A percentile compares a stretch with the other conserved stretches of the same genome.
Conservation (phyloP, 1,140 invertebrate genomes). For the Artemia franciscana region DNA sequence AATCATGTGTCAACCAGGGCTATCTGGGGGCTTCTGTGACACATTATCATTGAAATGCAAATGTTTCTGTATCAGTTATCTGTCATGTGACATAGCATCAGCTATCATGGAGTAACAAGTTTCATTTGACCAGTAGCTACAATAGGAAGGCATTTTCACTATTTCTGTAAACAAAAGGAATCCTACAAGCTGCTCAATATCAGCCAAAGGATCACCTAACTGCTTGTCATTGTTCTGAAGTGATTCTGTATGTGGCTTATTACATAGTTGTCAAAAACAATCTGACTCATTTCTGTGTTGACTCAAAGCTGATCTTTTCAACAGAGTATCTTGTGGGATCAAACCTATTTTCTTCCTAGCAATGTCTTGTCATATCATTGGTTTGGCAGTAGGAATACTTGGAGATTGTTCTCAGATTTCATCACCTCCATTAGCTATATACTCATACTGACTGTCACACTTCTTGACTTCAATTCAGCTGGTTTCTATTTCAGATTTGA, state of each 20-base stretch:
- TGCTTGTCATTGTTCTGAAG: not conserved
- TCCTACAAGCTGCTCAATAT: not conserved
- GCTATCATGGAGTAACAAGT: not conserved
- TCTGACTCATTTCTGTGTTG: not conserved
- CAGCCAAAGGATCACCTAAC: not conserved
- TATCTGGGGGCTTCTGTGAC: not conserved
- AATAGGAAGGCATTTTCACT: not conserved
- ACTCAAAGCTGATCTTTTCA: not conserved
- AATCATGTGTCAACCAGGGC: not conserved
- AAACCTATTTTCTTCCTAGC: not conserved
- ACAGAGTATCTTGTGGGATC: not conserved
- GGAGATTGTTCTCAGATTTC: no score
- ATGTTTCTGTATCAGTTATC: not conserved
- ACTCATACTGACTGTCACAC: no score
- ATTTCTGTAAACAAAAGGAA: not conserved
- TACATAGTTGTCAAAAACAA: not conserved
- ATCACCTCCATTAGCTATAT: no score
- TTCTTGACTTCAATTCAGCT: no score
- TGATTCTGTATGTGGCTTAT: not conserved
- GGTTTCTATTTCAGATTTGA: not conserved
- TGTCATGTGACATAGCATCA: not conserved
- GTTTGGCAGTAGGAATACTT: not conserved
- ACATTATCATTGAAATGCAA: constrained; percentile 1
- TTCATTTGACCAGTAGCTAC: not conserved
- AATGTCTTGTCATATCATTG: not conserved